A percentile compares a stretch with the other conserved stretches of the same genome.
Evolutionary conservation across 2,888 invertebrate genomes (phyloP).

Genomic region (Sepiola atlantica): DNA sequence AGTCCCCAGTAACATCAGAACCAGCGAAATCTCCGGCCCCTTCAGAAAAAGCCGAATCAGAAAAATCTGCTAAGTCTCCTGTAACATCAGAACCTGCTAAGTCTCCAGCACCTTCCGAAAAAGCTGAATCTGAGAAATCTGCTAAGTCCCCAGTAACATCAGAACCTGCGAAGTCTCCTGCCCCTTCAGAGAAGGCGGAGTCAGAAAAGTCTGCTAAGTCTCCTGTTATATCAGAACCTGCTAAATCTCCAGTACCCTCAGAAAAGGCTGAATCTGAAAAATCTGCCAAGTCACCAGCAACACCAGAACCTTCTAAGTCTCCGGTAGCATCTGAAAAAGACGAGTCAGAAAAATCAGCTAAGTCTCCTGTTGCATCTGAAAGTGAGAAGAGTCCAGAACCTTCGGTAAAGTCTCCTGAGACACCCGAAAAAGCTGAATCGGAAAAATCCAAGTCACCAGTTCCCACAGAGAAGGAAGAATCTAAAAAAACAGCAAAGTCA

Average conservation of each 20-base stretch:
- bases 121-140: slow-evolving; percentile 25
- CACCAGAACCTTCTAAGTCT: no score
- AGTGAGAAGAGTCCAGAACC: background rate
- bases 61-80: background rate
- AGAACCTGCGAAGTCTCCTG: background rate
- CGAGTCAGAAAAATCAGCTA: slow-evolving; percentile 5
- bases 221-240: background rate
- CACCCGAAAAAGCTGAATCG: background rate
- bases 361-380: background rate
- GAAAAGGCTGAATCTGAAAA: background rate
- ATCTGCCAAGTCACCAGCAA: background rate
- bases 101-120: no score
- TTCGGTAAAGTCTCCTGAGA: background rate
- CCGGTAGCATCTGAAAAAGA: background rate
- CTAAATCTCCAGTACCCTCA: background rate
- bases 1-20: background rate
- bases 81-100: no score
- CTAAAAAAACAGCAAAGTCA: background rate
- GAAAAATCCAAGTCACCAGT: background rate
- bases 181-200: background rate
- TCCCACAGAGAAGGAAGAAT: background rate
- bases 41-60: slow-evolving; percentile 35
- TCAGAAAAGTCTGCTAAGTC: background rate
- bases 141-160: background rate
- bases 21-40: background rate